phyloP scores from a whole-genome alignment of 2,113 vertebrate species.

The Sigmodon hispidus region DNA sequence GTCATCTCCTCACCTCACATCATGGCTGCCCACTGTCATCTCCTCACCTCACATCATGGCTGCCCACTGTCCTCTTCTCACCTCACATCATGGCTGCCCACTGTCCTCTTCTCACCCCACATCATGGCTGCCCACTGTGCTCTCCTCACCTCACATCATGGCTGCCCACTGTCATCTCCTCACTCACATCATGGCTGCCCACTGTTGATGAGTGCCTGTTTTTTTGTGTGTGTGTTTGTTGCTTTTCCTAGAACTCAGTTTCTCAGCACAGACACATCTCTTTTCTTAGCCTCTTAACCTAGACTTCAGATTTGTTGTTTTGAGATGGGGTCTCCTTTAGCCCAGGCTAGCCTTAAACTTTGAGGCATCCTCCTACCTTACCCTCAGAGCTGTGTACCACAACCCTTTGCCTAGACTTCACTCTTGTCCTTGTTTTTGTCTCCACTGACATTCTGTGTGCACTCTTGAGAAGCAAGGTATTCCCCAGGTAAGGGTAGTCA shows the following conservation, averaged over 20 bases:
- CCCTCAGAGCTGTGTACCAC: not conserved
- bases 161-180: not conserved
- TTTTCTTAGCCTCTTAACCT: not conserved
- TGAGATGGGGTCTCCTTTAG: not conserved
- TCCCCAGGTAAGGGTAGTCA: not conserved
- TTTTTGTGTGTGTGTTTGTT: constrained; percentile 4
- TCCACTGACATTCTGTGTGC: not conserved
- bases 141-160: not conserved
- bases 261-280: not conserved
- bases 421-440: not conserved
- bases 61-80: not conserved
- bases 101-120: not conserved
- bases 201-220: not conserved
- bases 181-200: not conserved
- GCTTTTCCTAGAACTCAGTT: not conserved
- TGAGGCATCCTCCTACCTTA: not conserved
- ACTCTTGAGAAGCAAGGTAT: not conserved
- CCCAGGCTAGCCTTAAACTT: not conserved
- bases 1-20: not conserved
- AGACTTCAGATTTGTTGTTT: constrained; percentile 6
- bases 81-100: not conserved
- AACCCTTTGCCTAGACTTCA: not conserved
- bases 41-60: not conserved
- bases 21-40: not conserved
- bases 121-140: not conserved